Base-by-base conservation (phyloP, 2,888 invertebrate genomes). In the Aphodius granarius region DNA sequence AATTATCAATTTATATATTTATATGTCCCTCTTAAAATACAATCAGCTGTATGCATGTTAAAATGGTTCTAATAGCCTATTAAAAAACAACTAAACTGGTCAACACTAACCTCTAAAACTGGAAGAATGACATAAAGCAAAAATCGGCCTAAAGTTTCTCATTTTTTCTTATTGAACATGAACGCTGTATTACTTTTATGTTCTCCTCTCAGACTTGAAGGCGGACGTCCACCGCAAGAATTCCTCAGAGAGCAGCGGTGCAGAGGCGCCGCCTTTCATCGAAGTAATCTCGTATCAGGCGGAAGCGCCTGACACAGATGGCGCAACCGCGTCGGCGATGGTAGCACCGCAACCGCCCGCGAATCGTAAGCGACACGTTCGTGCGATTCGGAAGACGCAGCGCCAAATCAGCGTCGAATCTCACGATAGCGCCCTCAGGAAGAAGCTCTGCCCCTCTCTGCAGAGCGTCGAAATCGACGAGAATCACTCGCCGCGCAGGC, bases 211-310 rank as follows among this genome's bases (percentile, higher is more conserved):
- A 93, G 96, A 97, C 90, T 90, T 97, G 81, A 96, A 96, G 90
- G 97, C 96, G 76, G 97, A 97, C 88, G 96, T 97, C 74, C 97
- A 97, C 88, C 91, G 96, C 76, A 96, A 96, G 86, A 95, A 96
- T 86, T 96, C 95, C 83, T 95, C 95, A 0, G 95, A 95, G 86
- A 95, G 95, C 79, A 94, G 94, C 81, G 43, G 43, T 0, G 94
- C 94, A 84, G 94, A 94, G 79, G 91, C 90, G 72, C 88, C 87
- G 21, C 88, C 89, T 66, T 89, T 90, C 20, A 81, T 87, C 1
- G 89, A 89, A 79, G 87, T 87, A 68, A 80, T 86, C 2, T 78
- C 82, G 5, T 79, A 80, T 64, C 77, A 79, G n/a, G 63, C 76
- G 63, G 82, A 83, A 75, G 78, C 76, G 73, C 71, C 78, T 75